Base-by-base conservation (phyloP, 2,888 invertebrate species). In the Spisula solida region DNA sequence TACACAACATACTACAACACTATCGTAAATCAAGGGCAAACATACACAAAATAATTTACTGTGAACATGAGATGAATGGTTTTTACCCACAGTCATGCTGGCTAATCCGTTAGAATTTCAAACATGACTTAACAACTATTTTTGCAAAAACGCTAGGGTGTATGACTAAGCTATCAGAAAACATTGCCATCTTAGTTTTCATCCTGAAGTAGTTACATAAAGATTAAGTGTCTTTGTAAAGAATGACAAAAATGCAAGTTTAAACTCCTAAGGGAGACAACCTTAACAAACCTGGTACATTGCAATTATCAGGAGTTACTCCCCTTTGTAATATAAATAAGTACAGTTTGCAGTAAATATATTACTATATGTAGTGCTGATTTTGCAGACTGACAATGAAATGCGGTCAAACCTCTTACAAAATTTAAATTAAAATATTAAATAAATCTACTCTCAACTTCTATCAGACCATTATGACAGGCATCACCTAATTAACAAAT, bases 71-170 rank as follows among this genome's bases (percentile, higher is more conserved):
- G 18, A 60, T 6, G 6, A 60, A n/a, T n/a, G 41, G 2, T 60
- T 60, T n/a, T 60, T 20, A 25, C 60, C 60, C 6, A n/a, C 25
- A 60, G 60, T 60, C 60, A 60, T 60, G 60, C 60, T 60, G 14
- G 8, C 60, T 60, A 60, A 60, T 60, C 60, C 18, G 6, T 20
- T n/a, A 60, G 60, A 20, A 60, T 60, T 60, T 60, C 60, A 60
- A 60, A 60, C 25, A 60, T 60, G 60, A 60, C 60, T 60, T 60
- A 60, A 60, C 60, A 66, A n/a, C n/a, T 25, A 66, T 66, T n/a
- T 41, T 66, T 6, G 25, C 25, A 6, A 20, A 41, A 66, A 66
- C 16, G 16, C 25, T 66, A 2, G 10, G 25, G 25, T 25, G 10
- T 66, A 66, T 66, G 60, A 66, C 60, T 66, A 66, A 25, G 25